Base-by-base conservation (phyloP, 2,888 invertebrate species). In the Chymomyza caudatula region DNA sequence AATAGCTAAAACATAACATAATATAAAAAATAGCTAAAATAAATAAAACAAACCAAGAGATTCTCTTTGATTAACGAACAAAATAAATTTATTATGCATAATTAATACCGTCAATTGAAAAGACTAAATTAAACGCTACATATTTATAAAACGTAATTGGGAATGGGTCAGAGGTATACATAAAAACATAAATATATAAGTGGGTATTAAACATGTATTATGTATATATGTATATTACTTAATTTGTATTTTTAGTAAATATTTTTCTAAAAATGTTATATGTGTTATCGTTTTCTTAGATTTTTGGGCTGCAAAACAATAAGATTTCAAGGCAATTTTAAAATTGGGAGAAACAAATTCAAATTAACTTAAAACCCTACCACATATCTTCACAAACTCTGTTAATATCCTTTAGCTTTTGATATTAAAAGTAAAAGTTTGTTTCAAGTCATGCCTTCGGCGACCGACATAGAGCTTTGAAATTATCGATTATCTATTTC, bases 21-120 rank as follows among this genome's bases (percentile, higher is more conserved):
- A n/a, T 15, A 13, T n/a, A n/a, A n/a, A 37, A 55, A 55, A 2
- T 37, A 54, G 25, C 4, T 3, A 58, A 64, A 62, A 55, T 15
- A 76, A 77, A 76, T 74, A 63, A 77, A 77, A 79, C 74, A 74
- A 76, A 57, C 52, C 15, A 47, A 19, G 42, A 22, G 19, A 43
- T 60, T 56, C 53, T 19, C 54, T 75, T 83, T 83, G 69, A 78
- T 81, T 86, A 86, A 86, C 85, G 83, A 85, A 82, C 83, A 85
- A 77, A 85, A 79, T 79, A 69, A 73, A 78, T 79, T 85, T 82
- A 79, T 85, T 85, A 82, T 73, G 65, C 71, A 77, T 77, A 86
- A 75, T 86, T 78, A 79, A 82, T 85, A 85, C 85, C 85, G 85
- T 86, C 86, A 82, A 82, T 85, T 81, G 70, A 67, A 82, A 61